Evolutionary conservation across 2,113 vertebrate genomes (phyloP), one percentile per base, ranked within the genome.

Genomic region (Protomyctophum bolini): DNA sequence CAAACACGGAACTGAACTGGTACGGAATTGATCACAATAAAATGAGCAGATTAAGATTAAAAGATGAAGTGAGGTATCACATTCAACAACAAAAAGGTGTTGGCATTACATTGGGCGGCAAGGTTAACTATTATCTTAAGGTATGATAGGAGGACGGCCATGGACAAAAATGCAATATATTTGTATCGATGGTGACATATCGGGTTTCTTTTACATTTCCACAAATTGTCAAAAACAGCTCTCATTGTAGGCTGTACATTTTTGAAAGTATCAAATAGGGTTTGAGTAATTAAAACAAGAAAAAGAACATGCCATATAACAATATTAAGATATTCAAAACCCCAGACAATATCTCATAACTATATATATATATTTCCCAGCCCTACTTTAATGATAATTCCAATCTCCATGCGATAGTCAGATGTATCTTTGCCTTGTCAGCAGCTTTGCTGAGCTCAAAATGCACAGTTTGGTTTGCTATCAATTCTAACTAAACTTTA

Each of bases 1-100:
- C 21, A 21, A 21, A 21, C 21, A 21, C 21, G 21, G 21, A 21
- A 21, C 21, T 21, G 21, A 21, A 21, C 21, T 21, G 21, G 21
- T 21, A 21, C 21, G 21, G 50, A 80, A 47, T 54, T 29, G 8
- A 64, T 4, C 3, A 58, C 54, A 52, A 49, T 8, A 55, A 49
- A 58, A n/a, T 48, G 41, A 70, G 33, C 12, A 9, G 21, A 73
- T 41, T 41, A 41, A n/a, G n/a, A n/a, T n/a, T n/a, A n/a, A n/a
- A n/a, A n/a, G n/a, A n/a, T n/a, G n/a, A n/a, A 66, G 54, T 74
- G 63, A 84, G 77, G 78, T 75, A 73, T 81, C 64, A 74, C 29
- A 75, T 57, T 46, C 50, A 63, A 76, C 51, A 62, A 68, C 41
- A 21, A 21, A 41, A 41, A 41, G 2, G 33, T 50, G 45, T 7